These are phyloP conservation scores for Intoshia linei DNA, from an alignment of 1,140 invertebrate genomes.

Conservation along the genomic window DNA sequence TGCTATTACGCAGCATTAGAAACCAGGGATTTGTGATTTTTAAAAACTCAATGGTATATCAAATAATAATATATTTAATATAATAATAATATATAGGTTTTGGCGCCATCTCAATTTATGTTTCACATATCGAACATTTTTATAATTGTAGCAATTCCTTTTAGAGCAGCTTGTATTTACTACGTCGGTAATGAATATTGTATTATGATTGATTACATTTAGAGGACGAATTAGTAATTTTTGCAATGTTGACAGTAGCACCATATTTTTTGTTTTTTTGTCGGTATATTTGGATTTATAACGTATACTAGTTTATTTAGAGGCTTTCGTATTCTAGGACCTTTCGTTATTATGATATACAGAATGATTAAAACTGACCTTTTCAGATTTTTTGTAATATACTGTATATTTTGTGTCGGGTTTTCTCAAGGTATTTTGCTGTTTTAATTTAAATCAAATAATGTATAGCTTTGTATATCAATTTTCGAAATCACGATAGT, in stretches of 20 bases:
- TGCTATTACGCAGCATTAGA: too few relatives aligned
- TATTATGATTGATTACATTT: too few relatives aligned
- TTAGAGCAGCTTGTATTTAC: conserved; percentile 40
- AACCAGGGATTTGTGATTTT: neutral
- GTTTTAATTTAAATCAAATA: conserved; percentile 4
- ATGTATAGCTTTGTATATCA: neutral
- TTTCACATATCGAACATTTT: conserved; percentile 63
- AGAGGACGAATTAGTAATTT: conserved; percentile 56
- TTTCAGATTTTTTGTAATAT: conserved; percentile 67
- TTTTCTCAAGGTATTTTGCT: conserved; percentile 52
- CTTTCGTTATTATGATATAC: conserved; percentile 96
- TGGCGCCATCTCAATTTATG: conserved; percentile 53
- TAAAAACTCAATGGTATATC: neutral
- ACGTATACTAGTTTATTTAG: conserved; percentile 24
- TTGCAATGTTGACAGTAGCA: conserved; percentile 71
- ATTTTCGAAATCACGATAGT: neutral
- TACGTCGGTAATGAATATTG: too few relatives aligned
- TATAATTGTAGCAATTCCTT: conserved; percentile 42
- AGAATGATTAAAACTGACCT: conserved; percentile 82
- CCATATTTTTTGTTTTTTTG: conserved; percentile 96
- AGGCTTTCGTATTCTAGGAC: conserved; percentile 79
- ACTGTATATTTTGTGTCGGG: conserved; percentile 73
- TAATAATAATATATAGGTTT: conserved; percentile 30
- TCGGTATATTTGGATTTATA: conserved; percentile 28
- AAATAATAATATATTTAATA: neutral